Conservation (phyloP, 2,888 invertebrate genomes). For the Aphodius granarius region DNA sequence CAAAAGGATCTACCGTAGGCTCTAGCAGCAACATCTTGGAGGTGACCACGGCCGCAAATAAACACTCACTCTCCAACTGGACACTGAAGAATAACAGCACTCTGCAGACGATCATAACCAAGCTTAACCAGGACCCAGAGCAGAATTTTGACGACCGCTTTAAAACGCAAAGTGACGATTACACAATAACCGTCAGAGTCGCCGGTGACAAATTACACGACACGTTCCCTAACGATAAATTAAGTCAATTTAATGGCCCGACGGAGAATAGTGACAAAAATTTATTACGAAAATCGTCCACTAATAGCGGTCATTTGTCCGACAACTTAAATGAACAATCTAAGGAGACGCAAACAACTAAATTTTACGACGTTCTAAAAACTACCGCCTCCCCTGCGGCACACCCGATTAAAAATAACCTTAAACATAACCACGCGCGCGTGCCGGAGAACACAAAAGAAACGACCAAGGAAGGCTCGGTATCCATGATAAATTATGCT, state of each 20-base stretch:
- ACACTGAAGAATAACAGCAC: constrained; percentile 21
- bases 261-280: background rate
- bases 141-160: constrained; percentile 29
- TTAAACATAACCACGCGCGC: background rate
- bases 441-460: background rate
- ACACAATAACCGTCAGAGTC: background rate
- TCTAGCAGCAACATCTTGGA: constrained; percentile 27
- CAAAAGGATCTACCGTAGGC: background rate
- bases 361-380: background rate
- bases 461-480: background rate
- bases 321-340: background rate
- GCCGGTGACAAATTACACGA: background rate
- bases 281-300: background rate
- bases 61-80: constrained; percentile 16
- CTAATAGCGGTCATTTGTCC: background rate
- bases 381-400: background rate
- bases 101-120: constrained; percentile 28
- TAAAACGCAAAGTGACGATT: constrained; percentile 9
- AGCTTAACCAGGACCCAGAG: constrained; percentile 32
- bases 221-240: background rate
- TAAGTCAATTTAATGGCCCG: background rate
- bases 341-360: background rate
- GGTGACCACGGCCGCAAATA: constrained; percentile 27
- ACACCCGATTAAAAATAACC: background rate
- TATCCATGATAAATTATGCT: constrained; percentile 18